Base-by-base conservation (phyloP, 1,140 invertebrate species). In the Hyposmocoma kahamanoa region DNA sequence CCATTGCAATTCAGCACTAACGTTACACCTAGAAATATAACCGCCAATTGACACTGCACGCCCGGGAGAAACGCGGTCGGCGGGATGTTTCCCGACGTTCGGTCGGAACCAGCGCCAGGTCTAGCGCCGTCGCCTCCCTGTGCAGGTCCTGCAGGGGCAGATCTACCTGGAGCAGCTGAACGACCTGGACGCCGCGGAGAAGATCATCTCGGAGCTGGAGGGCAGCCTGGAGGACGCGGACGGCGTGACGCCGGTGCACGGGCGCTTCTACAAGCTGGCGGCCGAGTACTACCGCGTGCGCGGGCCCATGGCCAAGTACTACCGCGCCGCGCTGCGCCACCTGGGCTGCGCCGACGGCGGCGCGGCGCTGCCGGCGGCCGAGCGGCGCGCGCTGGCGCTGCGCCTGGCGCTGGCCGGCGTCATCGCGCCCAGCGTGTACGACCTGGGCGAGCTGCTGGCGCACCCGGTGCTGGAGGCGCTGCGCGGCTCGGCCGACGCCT, bases 371-470 rank as follows among this genome's bases (percentile, higher is more conserved):
- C 87, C 84, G 49, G 89, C 90, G 0, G 60, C 91, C 92, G 71
- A 93, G 95, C 84, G 90, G 90, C 52, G 92, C 93, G 59, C 93
- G 94, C 74, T 46, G 10, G 98, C 97, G 0, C 96, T 97, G 75
- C 94, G 96, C 62, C 88, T 99, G 11, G 95, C 96, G 0, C 84
- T 99, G 3, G 97, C 98, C 8, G 98, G 97, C 0, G 89, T 99
- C 9, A 80, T 99, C 0, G 98, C 97, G 8, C 95, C 99, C 68
- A 95, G 95, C 28, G 95, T 99, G 13, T 99, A 99, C 79, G 99
- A 99, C 84, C 93, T 99, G 68, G 98, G 97, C 0, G 98, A 99
- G 87, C 84, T 99, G 92, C 76, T 99, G 21, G 96, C 96, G 17
- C 98, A 99, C 89, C 96, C 97, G 1, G 94, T 99, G 22, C 82